Conservation (phyloP, 2,797 vertebrate genomes). For the Champsocephalus esox region DNA sequence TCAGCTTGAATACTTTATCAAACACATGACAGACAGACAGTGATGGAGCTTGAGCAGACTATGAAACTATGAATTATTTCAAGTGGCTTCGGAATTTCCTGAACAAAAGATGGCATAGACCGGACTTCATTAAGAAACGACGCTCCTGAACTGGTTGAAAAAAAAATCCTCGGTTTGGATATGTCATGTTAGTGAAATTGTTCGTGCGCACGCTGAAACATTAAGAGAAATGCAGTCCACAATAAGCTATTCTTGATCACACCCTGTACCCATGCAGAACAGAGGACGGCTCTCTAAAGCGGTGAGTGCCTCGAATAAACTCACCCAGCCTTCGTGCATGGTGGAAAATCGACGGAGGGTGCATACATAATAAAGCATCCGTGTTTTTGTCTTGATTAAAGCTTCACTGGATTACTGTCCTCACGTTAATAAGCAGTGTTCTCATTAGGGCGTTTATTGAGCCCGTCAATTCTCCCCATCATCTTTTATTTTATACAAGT, state of each 20-base stretch:
- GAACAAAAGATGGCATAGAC: conserved; percentile 53
- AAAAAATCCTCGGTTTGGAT: conserved; percentile 19
- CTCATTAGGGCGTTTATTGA: conserved; percentile 62
- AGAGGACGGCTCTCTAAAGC: conserved; percentile 66
- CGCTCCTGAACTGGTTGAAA: conserved; percentile 33
- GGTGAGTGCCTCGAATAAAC: conserved; percentile 68
- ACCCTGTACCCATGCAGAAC: conserved; percentile 91
- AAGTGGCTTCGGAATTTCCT: conserved; percentile 43
- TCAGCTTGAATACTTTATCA: conserved; percentile 52
- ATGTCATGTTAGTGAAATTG: conserved; percentile 15
- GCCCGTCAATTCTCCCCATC: conserved; percentile 52
- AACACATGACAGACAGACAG: conserved; percentile 36
- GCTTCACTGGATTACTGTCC: conserved; percentile 71
- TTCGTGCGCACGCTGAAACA: conserved; percentile 60
- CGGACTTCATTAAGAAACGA: conserved; percentile 49
- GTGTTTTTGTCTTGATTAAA: conserved; percentile 70
- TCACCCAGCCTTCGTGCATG: conserved; percentile 73
- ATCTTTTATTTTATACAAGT: conserved; percentile 28
- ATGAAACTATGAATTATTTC: conserved; percentile 44
- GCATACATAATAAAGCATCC: conserved; percentile 60
- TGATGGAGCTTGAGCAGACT: conserved; percentile 59
- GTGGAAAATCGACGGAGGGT: conserved; percentile 64
- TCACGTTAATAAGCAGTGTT: conserved; percentile 63
- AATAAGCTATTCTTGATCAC: conserved; percentile 84
- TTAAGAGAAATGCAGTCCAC: conserved; percentile 77